Conservation (phyloP, 2,888 invertebrate species). For the Tinea trinotella region DNA sequence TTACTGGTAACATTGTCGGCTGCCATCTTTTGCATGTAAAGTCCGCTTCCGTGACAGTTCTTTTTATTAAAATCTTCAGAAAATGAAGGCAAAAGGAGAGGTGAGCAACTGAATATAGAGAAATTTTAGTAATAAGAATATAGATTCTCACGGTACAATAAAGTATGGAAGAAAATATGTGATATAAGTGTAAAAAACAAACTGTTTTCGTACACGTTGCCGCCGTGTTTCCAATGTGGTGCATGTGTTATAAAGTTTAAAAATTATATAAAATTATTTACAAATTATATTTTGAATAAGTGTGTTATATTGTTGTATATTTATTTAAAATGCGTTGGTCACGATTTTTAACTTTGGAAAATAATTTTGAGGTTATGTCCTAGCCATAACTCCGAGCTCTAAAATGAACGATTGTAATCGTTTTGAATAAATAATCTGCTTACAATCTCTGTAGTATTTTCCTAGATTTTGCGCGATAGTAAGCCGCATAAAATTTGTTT, state of each 20-base stretch:
- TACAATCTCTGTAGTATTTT: too few species aligned
- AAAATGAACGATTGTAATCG: background rate
- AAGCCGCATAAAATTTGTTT: too few species aligned
- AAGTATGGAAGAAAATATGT: background rate
- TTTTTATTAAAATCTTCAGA: slow-evolving; percentile 58
- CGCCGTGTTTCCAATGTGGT: slow-evolving; percentile 27
- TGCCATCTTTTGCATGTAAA: slow-evolving; percentile 39
- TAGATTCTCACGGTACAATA: background rate
- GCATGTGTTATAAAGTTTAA: background rate
- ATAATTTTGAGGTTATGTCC: slow-evolving; percentile 16
- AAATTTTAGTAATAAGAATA: background rate
- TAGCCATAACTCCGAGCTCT: background rate
- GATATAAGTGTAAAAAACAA: background rate
- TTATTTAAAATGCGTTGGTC: too few species aligned
- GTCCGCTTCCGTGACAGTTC: slow-evolving; percentile 67
- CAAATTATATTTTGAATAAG: too few species aligned
- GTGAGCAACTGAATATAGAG: slow-evolving; percentile 52
- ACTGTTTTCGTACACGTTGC: slow-evolving; percentile 50
- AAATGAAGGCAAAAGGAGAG: slow-evolving; percentile 93
- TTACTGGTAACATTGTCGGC: slow-evolving; percentile 18
- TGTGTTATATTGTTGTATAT: too few species aligned
- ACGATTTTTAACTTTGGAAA: background rate
- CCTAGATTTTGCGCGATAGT: too few species aligned
- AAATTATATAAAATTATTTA: too few species aligned
- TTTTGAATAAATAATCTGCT: too few species aligned